Conservation (phyloP, 2,888 invertebrate species). For the Plutella xylostella region DNA sequence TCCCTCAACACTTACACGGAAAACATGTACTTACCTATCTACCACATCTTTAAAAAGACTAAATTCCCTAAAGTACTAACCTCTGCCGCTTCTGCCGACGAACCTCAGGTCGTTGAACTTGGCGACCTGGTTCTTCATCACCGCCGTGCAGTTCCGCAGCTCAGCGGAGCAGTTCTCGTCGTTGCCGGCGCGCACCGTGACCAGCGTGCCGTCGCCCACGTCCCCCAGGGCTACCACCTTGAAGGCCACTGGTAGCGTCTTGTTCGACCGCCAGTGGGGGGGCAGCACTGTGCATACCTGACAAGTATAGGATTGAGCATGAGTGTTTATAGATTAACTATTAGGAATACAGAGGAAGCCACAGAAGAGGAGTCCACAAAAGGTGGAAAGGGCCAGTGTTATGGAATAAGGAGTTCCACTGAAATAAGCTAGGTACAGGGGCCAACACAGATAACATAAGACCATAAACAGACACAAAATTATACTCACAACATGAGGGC, state of each 20-base stretch:
- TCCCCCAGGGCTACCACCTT: slow-evolving; percentile 94
- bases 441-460: too few species aligned
- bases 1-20: too few species aligned
- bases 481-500: slow-evolving; percentile 86
- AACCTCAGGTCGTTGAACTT: slow-evolving; percentile 98
- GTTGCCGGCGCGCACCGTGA: slow-evolving; percentile 94
- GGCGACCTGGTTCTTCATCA: slow-evolving; percentile 97
- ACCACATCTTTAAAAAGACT: too few species aligned
- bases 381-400: too few species aligned
- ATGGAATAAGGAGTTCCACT: too few species aligned
- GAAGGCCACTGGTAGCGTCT: slow-evolving; percentile 95
- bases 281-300: slow-evolving; percentile 89
- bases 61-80: too few species aligned
- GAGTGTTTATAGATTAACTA: too few species aligned
- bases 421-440: too few species aligned
- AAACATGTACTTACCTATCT: too few species aligned
- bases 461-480: too few species aligned
- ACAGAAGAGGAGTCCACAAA: not conserved
- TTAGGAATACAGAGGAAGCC: not conserved
- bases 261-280: slow-evolving; percentile 97
- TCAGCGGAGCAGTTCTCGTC: slow-evolving; percentile 98
- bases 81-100: slow-evolving; percentile 96
- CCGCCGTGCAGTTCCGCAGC: slow-evolving; percentile 90
- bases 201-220: slow-evolving; percentile 93
- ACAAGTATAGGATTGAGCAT: slow-evolving; percentile 2